A percentile compares a stretch with the other conserved stretches of the same genome.
These are phyloP conservation scores for Ceyx cyanopectus DNA, from an alignment of 2,113 vertebrate genomes.

Conservation along the genomic window DNA sequence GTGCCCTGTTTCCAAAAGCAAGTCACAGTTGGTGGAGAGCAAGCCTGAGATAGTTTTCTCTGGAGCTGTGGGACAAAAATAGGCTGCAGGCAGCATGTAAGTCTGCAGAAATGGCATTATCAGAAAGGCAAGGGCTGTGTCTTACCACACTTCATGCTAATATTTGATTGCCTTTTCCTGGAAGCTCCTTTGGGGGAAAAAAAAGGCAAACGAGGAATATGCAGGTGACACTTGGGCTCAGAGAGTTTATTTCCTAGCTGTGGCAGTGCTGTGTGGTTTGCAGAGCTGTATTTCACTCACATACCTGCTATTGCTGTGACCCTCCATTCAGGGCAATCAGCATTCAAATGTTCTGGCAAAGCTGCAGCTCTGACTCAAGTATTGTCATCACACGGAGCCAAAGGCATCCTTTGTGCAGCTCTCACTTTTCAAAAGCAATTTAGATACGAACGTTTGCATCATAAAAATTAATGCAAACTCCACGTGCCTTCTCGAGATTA, in stretches of 20 bases:
- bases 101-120: background rate
- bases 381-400: background rate
- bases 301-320: background rate
- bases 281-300: background rate
- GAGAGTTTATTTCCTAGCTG: background rate
- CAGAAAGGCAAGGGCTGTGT: background rate
- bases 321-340: background rate
- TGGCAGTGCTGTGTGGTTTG: background rate
- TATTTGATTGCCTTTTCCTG: background rate
- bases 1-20: background rate
- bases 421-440: background rate
- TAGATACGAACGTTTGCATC: background rate
- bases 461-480: background rate
- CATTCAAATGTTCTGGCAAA: background rate
- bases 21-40: background rate
- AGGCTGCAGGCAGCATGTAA: background rate
- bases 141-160: background rate
- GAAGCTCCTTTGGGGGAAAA: background rate
- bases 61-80: background rate
- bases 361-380: background rate
- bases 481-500: background rate
- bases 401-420: background rate
- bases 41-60: background rate
- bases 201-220: background rate
- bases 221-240: background rate